These are phyloP conservation scores for Tenualosa ilisha DNA, from an alignment of 2,797 vertebrate genomes.

Conservation along the genomic window DNA sequence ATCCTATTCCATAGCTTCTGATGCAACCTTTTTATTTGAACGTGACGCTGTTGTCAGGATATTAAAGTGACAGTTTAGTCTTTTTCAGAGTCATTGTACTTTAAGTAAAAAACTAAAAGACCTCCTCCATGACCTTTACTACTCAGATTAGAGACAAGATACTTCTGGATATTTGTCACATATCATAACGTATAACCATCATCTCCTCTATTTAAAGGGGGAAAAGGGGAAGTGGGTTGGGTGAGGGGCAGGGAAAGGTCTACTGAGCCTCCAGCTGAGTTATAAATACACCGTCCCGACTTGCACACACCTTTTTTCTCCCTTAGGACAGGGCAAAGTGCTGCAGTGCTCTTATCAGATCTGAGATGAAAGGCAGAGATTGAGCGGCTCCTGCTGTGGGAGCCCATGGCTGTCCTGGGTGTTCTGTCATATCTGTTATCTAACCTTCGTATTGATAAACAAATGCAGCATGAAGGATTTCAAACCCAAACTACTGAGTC, in stretches of 20 bases:
- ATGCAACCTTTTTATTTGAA: slow-evolving; percentile 1
- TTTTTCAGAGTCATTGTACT: neutral
- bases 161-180: slow-evolving; percentile 24
- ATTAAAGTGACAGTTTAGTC: slow-evolving; percentile 34
- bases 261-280: slow-evolving; percentile 1
- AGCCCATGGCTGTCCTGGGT: neutral
- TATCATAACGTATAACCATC: slow-evolving; percentile 6
- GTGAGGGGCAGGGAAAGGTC: neutral
- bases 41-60: neutral
- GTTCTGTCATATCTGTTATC: slow-evolving; percentile 18
- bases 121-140: neutral
- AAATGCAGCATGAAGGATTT: neutral
- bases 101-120: neutral
- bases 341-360: slow-evolving; percentile 21
- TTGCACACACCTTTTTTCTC: slow-evolving; percentile 20
- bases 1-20: no score
- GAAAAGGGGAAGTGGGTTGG: neutral
- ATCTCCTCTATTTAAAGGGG: slow-evolving; percentile 8
- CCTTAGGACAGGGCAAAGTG: slow-evolving; percentile 25
- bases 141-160: neutral
- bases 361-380: slow-evolving; percentile 15
- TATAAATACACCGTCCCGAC: slow-evolving; percentile 2
- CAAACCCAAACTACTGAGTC: neutral
- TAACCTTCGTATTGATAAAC: slow-evolving; percentile 17
- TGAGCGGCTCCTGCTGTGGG: neutral